These are phyloP conservation scores for Clunio marinus DNA, from an alignment of 2,888 invertebrate species.

Conservation along the genomic window DNA sequence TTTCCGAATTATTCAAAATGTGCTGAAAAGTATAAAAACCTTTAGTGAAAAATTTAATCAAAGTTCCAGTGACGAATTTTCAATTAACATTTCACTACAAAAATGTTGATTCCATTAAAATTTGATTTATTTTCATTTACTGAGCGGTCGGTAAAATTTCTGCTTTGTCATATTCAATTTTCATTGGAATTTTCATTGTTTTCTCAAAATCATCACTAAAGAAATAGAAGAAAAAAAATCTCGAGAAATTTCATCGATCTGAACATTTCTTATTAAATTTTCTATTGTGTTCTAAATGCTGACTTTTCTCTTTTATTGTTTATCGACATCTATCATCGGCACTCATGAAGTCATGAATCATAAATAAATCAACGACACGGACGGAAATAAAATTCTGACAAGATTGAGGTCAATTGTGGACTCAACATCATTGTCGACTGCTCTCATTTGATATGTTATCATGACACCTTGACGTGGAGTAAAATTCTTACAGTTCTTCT, in stretches of 20 bases:
- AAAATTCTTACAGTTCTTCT: background rate
- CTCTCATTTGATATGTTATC: background rate
- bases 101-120: constrained; percentile 24
- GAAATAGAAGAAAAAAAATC: too few species aligned
- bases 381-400: too few species aligned
- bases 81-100: constrained; percentile 24
- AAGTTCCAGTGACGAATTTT: constrained; percentile 33
- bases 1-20: too few species aligned
- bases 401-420: too few species aligned
- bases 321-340: background rate
- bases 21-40: too few species aligned
- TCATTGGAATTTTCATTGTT: constrained; percentile 19
- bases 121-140: constrained; percentile 22
- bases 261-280: constrained; percentile 9
- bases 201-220: background rate
- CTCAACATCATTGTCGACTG: too few species aligned
- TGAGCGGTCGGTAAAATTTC: background rate
- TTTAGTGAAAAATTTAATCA: constrained; percentile 24
- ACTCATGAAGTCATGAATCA: constrained; percentile 5
- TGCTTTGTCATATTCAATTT: constrained; percentile 35
- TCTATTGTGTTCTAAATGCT: too few species aligned
- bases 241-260: background rate
- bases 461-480: too few species aligned
- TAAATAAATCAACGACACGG: too few species aligned
- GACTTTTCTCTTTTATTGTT: background rate